Evolutionary conservation across 1,140 invertebrate species (phyloP), one percentile per base, ranked within the genome.

Genomic region (Scaptodrosophila lebanonensis): DNA sequence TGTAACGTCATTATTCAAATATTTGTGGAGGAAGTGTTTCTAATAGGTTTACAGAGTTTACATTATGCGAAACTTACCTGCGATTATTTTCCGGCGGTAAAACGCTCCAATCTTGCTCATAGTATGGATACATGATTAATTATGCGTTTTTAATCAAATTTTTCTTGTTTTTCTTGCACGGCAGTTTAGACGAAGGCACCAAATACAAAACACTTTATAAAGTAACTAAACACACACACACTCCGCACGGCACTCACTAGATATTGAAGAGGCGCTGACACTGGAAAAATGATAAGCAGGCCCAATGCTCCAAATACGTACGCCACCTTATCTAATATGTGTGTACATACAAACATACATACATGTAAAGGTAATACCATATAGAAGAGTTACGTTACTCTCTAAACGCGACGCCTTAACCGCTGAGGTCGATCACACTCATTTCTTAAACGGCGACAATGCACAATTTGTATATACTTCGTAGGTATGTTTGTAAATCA

Each of bases 51-150:
- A n/a, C n/a, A n/a, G n/a, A n/a, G n/a, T n/a, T n/a, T n/a, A n/a
- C n/a, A n/a, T 18, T 2, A 9, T 17, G 27, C 45, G 7, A 17
- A 42, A 67, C 76, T 61, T 89, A 94, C 93, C 93, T 93, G 90
- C 93, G 89, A 83, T 95, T 95, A 50, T 93, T 90, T 87, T 94
- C 93, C 32, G 93, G 92, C 58, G 93, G 93, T 69, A 95, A 88
- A 67, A 94, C 91, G 87, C 93, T 94, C 92, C 92, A 94, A 85
- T 94, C 93, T 32, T 90, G 89, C 85, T 94, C 93, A 72, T 93
- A 93, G 87, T 92, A 92, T 45, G 90, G 88, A 89, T 90, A 92
- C 91, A 92, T 92, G 53, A 38, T n/a, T n/a, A n/a, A n/a, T n/a
- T n/a, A n/a, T n/a, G n/a, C n/a, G n/a, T n/a, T n/a, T n/a, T n/a